Conservation (phyloP, 2,113 vertebrate species). For the Pseudorasbora parva region DNA sequence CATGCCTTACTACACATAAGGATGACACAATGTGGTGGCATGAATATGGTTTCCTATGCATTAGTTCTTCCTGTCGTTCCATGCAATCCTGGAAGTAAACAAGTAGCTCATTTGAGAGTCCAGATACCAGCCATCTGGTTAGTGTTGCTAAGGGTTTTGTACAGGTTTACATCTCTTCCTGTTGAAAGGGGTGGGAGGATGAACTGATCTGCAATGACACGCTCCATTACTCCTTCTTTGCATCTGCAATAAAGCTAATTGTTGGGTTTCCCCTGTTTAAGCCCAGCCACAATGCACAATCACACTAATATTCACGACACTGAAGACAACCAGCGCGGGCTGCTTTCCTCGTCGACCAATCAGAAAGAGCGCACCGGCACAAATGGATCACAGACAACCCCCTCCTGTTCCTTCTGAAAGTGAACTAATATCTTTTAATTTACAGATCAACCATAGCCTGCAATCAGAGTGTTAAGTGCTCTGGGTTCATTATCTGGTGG, state of each 20-base stretch:
- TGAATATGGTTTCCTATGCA: neutral
- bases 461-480: constrained; percentile 75
- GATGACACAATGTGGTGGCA: neutral
- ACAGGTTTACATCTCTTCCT: constrained; percentile 11
- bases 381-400: constrained; percentile 55
- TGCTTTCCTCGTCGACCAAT: constrained; percentile 68
- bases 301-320: neutral
- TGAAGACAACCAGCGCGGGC: neutral
- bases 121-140: neutral
- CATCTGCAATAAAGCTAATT: constrained; percentile 77
- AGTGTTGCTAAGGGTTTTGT: neutral
- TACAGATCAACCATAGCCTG: constrained; percentile 73
- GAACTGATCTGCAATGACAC: constrained; percentile 72
- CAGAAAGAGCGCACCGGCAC: constrained; percentile 68
- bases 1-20: neutral
- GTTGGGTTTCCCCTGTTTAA: constrained; percentile 57
- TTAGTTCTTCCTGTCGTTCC: neutral
- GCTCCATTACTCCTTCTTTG: constrained; percentile 71
- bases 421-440: constrained; percentile 69
- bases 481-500: constrained; percentile 66
- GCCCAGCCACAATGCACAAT: constrained; percentile 48
- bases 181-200: constrained; percentile 55
- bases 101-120: constrained; percentile 16
- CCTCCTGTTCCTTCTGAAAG: constrained; percentile 61
- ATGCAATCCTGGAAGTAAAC: neutral